Percentiles rank a stretch among this genome's conserved stretches.
Evolutionary conservation across 2,888 invertebrate genomes (phyloP).

Genomic region (Phalangium opilio): DNA sequence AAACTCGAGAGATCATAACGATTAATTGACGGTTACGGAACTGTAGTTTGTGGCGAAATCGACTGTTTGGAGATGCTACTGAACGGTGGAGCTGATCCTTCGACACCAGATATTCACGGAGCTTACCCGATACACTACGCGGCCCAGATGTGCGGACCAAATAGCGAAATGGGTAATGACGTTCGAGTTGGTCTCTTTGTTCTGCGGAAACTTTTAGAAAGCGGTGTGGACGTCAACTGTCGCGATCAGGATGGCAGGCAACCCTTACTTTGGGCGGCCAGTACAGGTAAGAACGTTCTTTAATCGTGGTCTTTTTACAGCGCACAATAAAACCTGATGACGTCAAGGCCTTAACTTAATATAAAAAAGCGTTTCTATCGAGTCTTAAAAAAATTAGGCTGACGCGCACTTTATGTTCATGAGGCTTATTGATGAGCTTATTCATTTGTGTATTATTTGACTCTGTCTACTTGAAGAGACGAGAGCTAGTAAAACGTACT

Average conservation of each 20-base stretch:
- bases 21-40: no score
- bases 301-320: no score
- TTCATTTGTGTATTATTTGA: no score
- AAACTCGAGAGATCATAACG: no score
- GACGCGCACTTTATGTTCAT: no score
- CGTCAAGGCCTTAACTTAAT: no score
- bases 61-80: slow-evolving; percentile 71
- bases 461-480: slow-evolving; percentile 21
- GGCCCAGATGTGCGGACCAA: slow-evolving; percentile 87
- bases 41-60: slow-evolving; percentile 76
- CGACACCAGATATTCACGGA: slow-evolving; percentile 79
- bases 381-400: no score
- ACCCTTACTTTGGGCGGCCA: slow-evolving; percentile 92
- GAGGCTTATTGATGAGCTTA: no score
- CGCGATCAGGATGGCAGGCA: slow-evolving; percentile 83
- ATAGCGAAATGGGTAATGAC: slow-evolving; percentile 45
- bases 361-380: no score
- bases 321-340: no score
- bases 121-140: slow-evolving; percentile 94
- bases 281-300: no score
- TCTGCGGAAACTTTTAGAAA: slow-evolving; percentile 56
- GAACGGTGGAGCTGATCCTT: slow-evolving; percentile 65
- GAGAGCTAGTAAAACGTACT: slow-evolving; percentile 25
- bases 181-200: slow-evolving; percentile 52
- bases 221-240: slow-evolving; percentile 65